These are phyloP conservation scores for Hypercompe scribonia DNA, from an alignment of 2,888 invertebrate species.

Conservation along the genomic window DNA sequence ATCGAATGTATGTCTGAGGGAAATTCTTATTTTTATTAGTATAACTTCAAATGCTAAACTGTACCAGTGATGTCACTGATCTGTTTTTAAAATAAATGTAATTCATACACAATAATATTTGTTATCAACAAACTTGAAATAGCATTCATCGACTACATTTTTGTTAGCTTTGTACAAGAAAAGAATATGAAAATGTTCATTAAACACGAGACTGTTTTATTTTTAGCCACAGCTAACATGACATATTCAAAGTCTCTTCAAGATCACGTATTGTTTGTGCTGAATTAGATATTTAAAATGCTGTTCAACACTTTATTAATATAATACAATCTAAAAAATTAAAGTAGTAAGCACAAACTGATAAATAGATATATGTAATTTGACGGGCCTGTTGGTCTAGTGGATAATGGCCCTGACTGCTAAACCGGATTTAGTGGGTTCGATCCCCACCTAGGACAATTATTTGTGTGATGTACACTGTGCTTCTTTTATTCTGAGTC, in stretches of 20 bases:
- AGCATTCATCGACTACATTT: conserved; percentile 7
- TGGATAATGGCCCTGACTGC: too few relatives aligned
- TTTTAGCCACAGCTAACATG: neutral
- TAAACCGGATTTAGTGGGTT: too few relatives aligned
- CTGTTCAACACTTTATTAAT: too few relatives aligned
- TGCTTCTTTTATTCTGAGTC: too few relatives aligned
- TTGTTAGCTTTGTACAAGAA: neutral
- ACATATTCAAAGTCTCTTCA: neutral
- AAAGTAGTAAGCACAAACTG: too few relatives aligned
- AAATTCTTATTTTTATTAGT: neutral
- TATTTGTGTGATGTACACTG: too few relatives aligned
- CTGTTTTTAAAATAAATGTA: neutral
- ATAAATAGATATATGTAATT: too few relatives aligned
- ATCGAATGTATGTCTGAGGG: neutral
- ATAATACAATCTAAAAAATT: too few relatives aligned
- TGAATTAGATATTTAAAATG: too few relatives aligned
- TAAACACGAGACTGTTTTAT: conserved; percentile 3
- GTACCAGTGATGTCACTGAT: conserved; percentile 11
- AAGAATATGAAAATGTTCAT: neutral
- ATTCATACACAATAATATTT: conserved; percentile 1
- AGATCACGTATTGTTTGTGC: neutral
- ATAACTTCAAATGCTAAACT: neutral
- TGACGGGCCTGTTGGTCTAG: too few relatives aligned
- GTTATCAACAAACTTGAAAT: conserved; percentile 11
- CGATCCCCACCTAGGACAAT: too few relatives aligned